Percentiles rank a stretch among this genome's conserved stretches.
phyloP scores from a whole-genome alignment of 1,140 invertebrate species.

The Augochlora pura region DNA sequence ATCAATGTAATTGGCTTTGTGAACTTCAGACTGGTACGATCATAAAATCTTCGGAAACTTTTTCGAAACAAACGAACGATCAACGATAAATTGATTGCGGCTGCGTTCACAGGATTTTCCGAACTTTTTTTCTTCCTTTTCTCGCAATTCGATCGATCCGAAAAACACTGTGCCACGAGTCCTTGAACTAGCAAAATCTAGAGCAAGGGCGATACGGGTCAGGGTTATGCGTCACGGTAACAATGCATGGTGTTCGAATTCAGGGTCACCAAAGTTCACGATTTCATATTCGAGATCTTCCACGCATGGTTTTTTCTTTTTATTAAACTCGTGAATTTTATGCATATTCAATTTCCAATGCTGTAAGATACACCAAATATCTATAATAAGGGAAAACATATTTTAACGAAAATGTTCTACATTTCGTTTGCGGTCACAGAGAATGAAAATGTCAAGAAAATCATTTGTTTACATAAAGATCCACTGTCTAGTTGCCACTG shows the following conservation, averaged over 20 bases:
- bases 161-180: background rate
- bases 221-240: conserved; percentile 14
- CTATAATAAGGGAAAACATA: too few species aligned
- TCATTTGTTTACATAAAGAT: too few species aligned
- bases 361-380: too few species aligned
- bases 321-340: too few species aligned
- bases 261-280: background rate
- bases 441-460: too few species aligned
- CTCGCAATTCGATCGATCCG: conserved; percentile 10
- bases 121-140: background rate
- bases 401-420: too few species aligned
- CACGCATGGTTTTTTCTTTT: too few species aligned
- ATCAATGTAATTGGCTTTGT: too few species aligned
- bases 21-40: too few species aligned
- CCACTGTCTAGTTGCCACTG: background rate
- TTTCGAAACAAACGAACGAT: background rate
- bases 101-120: background rate
- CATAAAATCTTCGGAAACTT: background rate
- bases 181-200: conserved; percentile 38
- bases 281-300: background rate
- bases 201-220: conserved; percentile 13
- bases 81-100: background rate
- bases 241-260: background rate
- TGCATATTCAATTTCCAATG: too few species aligned
- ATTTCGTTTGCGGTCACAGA: too few species aligned